Percentiles rank a stretch among this genome's conserved stretches.
These are phyloP conservation scores for Muntiacus muntjak DNA, from an alignment of 2,113 vertebrate species.

Conservation along the genomic window DNA sequence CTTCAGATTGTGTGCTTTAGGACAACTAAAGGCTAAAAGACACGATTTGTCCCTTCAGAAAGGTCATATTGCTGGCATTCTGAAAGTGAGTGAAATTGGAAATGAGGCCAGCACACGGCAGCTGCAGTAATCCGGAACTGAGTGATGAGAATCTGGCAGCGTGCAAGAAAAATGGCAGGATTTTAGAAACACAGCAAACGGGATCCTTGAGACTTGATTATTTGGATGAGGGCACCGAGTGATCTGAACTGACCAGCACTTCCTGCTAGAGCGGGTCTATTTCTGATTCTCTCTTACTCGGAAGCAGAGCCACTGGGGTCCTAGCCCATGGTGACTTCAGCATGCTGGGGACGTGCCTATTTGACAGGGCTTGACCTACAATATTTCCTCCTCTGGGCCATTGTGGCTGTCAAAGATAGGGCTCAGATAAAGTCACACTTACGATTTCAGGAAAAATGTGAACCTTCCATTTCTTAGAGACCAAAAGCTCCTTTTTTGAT, in stretches of 20 bases:
- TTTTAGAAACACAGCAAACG: not conserved
- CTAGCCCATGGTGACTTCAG: not conserved
- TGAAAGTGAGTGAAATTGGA: not conserved
- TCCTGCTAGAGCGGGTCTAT: not conserved
- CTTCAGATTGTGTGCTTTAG: not conserved
- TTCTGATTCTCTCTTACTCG: not conserved
- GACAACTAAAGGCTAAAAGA: not conserved
- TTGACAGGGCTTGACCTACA: not conserved
- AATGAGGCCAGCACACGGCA: rapidly evolving
- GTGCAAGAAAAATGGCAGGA: not conserved
- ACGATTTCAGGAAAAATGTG: not conserved
- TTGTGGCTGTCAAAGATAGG: not conserved
- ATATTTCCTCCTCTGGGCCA: not conserved
- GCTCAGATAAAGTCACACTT: not conserved
- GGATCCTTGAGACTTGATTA: not conserved
- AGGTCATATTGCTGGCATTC: not conserved
- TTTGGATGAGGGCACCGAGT: not conserved
- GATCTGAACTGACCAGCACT: not conserved
- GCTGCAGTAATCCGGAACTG: not conserved
- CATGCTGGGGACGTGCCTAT: not conserved
- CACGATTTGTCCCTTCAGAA: not conserved
- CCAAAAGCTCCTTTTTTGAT: not conserved
- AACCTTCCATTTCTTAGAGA: not conserved
- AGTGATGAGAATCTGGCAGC: not conserved
- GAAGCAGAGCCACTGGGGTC: rapidly evolving